These are phyloP conservation scores for Smutsia temminckii DNA, from an alignment of 2,797 vertebrate species.

Conservation along the genomic window DNA sequence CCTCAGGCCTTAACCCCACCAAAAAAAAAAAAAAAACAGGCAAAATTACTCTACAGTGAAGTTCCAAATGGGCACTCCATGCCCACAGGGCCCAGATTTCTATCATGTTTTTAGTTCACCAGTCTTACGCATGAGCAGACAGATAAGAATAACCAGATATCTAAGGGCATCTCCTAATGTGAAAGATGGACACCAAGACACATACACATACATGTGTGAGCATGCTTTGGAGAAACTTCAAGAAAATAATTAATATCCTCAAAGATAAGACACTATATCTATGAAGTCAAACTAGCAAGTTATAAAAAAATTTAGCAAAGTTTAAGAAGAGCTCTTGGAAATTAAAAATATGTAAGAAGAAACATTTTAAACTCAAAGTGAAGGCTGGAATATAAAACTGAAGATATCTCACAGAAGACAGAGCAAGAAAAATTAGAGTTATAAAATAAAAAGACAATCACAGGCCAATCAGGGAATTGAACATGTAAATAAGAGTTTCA, in stretches of 20 bases:
- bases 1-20: not conserved
- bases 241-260: not conserved
- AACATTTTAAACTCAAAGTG: not conserved
- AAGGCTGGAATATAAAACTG: not conserved
- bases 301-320: not conserved
- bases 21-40: not conserved
- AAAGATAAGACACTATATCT: not conserved
- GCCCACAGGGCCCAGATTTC: not conserved
- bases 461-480: not conserved
- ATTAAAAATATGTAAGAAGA: slow-evolving; percentile 21
- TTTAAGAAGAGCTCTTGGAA: not conserved
- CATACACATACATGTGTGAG: not conserved
- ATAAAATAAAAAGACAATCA: not conserved
- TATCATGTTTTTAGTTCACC: not conserved
- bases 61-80: not conserved
- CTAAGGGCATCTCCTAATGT: not conserved
- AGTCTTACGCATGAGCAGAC: not conserved
- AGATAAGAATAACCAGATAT: not conserved
- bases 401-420: not conserved
- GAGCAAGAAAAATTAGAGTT: not conserved
- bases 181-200: not conserved
- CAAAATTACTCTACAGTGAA: not conserved
- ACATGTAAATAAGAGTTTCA: not conserved
- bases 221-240: not conserved
- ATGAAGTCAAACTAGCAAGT: not conserved